Percentiles rank a stretch among this genome's conserved stretches.
Conservation (phyloP, 2,797 vertebrate species). For the Tenualosa thibaudeaui region DNA sequence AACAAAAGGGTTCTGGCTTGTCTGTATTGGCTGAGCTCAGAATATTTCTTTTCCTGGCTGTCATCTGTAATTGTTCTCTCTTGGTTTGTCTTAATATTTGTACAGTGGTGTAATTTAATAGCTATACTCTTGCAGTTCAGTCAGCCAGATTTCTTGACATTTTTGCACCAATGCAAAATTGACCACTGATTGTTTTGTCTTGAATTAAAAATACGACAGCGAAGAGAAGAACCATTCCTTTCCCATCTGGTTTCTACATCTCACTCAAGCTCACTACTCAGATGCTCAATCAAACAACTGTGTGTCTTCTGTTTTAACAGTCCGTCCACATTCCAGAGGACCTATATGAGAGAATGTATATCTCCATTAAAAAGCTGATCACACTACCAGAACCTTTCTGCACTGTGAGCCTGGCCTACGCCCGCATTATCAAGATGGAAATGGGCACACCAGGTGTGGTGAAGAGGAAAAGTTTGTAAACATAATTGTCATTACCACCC, state of each 20-base stretch:
- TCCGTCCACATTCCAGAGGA: conserved; percentile 72
- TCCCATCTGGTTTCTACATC: background rate
- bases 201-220: background rate
- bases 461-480: background rate
- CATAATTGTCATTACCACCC: background rate
- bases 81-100: background rate
- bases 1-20: background rate
- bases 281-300: background rate
- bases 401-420: conserved; percentile 75
- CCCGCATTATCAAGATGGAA: conserved; percentile 76
- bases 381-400: conserved; percentile 82
- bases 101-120: background rate
- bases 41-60: background rate
- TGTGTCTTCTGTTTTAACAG: conserved; percentile 57
- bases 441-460: conserved; percentile 73
- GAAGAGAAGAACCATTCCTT: background rate
- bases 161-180: background rate
- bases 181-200: background rate
- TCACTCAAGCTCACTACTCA: background rate
- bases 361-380: conserved; percentile 76
- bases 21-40: conserved; percentile 4
- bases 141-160: background rate
- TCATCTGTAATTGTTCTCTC: conserved; percentile 1
- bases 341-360: conserved; percentile 70
- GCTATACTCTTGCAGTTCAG: background rate